A percentile compares a stretch with the other conserved stretches of the same genome.
phyloP scores from a whole-genome alignment of 2,888 invertebrate species.

The Metalampra italica region DNA sequence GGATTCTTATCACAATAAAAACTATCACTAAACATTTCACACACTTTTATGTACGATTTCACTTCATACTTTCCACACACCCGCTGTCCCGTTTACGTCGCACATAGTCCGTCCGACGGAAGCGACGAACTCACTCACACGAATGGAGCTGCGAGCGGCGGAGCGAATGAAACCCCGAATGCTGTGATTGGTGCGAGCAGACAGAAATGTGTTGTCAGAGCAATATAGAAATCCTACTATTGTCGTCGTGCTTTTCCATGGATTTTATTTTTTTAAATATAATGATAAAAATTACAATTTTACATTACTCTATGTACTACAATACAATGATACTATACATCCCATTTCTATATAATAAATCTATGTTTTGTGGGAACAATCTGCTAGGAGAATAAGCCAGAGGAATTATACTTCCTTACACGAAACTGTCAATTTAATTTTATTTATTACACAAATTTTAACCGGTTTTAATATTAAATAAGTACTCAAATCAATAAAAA shows the following conservation, averaged over 20 bases:
- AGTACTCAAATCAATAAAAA: too few relatives aligned
- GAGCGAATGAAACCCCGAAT: conserved; percentile 32
- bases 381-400: too few relatives aligned
- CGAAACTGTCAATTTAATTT: too few relatives aligned
- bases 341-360: too few relatives aligned
- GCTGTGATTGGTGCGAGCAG: conserved; percentile 25
- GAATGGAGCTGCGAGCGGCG: conserved; percentile 59
- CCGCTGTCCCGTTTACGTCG: conserved; percentile 74
- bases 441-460: too few relatives aligned
- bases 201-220: conserved; percentile 37
- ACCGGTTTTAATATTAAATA: too few relatives aligned
- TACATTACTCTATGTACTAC: too few relatives aligned
- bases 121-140: conserved; percentile 59
- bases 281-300: not conserved
- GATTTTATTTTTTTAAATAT: not conserved
- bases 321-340: too few relatives aligned
- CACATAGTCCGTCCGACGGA: conserved; percentile 63
- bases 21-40: conserved; percentile 77
- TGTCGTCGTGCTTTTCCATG: not conserved
- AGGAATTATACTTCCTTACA: too few relatives aligned
- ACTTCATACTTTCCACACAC: conserved; percentile 78
- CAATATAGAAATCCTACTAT: conserved; percentile 20
- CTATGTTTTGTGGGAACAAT: too few relatives aligned
- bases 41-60: conserved; percentile 74
- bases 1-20: conserved; percentile 64